Evolutionary conservation across 2,113 vertebrate genomes (phyloP).

Genomic region (Kryptolebias marmoratus): DNA sequence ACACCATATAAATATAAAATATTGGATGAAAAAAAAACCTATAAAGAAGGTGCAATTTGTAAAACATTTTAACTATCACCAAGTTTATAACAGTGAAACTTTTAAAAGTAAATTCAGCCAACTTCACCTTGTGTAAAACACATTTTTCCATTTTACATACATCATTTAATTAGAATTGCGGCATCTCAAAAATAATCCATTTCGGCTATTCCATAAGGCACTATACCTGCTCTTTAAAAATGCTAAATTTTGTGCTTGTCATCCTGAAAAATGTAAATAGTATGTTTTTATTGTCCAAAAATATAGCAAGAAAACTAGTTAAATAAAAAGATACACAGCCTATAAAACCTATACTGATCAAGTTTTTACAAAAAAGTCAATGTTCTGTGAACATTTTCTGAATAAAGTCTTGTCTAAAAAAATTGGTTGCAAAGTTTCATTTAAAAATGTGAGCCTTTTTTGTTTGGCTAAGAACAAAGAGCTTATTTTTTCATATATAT

Average conservation of each 20-base stretch:
- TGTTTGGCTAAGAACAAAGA: slow-evolving; percentile 16
- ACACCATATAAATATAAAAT: slow-evolving; percentile 4
- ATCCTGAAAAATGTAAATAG: slow-evolving; percentile 24
- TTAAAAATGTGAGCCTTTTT: slow-evolving; percentile 29
- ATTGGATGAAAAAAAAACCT: neutral
- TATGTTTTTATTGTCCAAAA: neutral
- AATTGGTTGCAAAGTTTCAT: slow-evolving; percentile 34
- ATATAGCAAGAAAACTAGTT: neutral
- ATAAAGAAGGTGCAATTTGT: neutral
- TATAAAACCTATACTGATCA: slow-evolving; percentile 32
- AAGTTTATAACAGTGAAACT: slow-evolving; percentile 9
- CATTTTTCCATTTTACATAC: slow-evolving; percentile 9
- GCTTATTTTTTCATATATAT: slow-evolving; percentile 36
- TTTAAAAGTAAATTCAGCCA: neutral
- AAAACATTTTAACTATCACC: slow-evolving; percentile 7
- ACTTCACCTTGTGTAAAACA: neutral
- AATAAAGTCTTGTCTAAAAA: slow-evolving; percentile 22
- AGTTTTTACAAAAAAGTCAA: slow-evolving; percentile 20
- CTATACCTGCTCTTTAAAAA: slow-evolving; percentile 47
- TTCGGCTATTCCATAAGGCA: slow-evolving; percentile 64
- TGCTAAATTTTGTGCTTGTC: slow-evolving; percentile 47
- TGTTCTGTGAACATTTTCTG: slow-evolving; percentile 12
- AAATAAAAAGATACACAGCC: slow-evolving; percentile 26
- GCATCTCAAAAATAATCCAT: slow-evolving; percentile 26
- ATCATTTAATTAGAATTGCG: slow-evolving; percentile 30